phyloP scores from a whole-genome alignment of 2,797 vertebrate species.

The Malurus leucopterus region DNA sequence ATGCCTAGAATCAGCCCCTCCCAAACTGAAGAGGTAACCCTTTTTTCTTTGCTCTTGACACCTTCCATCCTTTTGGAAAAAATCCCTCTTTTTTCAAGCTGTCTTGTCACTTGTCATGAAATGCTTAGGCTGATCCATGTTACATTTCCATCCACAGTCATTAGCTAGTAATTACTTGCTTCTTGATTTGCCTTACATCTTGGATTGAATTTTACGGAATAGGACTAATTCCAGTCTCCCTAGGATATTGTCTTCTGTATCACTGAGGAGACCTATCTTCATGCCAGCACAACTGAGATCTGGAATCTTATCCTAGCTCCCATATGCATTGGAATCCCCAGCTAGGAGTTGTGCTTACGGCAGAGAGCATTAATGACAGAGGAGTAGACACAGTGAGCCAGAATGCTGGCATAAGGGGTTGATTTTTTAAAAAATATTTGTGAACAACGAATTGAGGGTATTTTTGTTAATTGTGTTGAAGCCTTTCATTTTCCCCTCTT shows the following conservation, averaged over 20 bases:
- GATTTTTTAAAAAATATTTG: constrained; percentile 62
- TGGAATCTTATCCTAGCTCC: constrained; percentile 69
- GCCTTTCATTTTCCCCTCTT: constrained; percentile 47
- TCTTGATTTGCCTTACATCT: constrained; percentile 65
- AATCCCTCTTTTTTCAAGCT: background rate
- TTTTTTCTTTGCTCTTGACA: constrained; percentile 58
- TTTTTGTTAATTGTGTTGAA: constrained; percentile 59
- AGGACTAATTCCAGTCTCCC: constrained; percentile 78
- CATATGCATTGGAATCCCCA: constrained; percentile 55
- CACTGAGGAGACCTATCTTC: constrained; percentile 70
- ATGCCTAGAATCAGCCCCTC: constrained; percentile 97
- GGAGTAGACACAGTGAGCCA: constrained; percentile 58
- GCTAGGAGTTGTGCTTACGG: constrained; percentile 66
- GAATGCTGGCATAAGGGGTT: constrained; percentile 51
- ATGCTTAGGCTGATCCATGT: constrained; percentile 50
- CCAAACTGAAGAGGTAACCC: constrained; percentile 94
- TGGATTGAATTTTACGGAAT: constrained; percentile 68
- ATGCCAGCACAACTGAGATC: constrained; percentile 73
- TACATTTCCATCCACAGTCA: constrained; percentile 36
- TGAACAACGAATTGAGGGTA: constrained; percentile 40
- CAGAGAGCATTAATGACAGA: constrained; percentile 64
- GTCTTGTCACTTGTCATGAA: constrained; percentile 42
- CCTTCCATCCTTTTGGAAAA: constrained; percentile 47
- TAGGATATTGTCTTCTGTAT: constrained; percentile 76
- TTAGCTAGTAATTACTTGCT: constrained; percentile 66